Evolutionary conservation across 2,113 vertebrate species (phyloP), one percentile per base, ranked within the genome.

Genomic region (Cynoglossus semilaevis): DNA sequence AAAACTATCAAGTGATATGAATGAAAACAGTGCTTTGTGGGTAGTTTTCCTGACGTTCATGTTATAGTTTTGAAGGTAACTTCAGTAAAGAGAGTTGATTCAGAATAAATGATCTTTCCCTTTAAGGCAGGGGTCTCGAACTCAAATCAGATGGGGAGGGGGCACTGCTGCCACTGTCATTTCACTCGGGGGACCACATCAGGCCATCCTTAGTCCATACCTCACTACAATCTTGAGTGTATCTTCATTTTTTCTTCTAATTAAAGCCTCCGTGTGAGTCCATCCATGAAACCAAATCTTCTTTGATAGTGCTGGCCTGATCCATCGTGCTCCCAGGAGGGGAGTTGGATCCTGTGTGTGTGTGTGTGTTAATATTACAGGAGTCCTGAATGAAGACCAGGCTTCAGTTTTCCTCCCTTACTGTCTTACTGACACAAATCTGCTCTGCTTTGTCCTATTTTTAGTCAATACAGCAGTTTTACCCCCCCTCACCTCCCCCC

Each of bases 371-470:
- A 48, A 54, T 17, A n/a, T 59, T 46, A 16, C 15, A 58, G n/a
- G 10, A 1, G 34, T 50, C 19, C 18, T 62, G 60, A 64, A 57
- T 72, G 65, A 60, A 58, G 45, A 64, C 56, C 59, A 50, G 59
- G 36, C 72, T 54, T 14, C 42, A 4, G 44, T 16, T 54, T 17
- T 59, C 37, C 51, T 4, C 41, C 14, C 34, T 37, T 43, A 67
- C 63, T 67, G 76, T 61, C 74, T 82, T 54, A 80, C 67, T 76
- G 77, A 79, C 80, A 81, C 68, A 63, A 58, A 75, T 84, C 67
- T 70, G 35, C 19, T 35, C 65, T 15, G 49, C 40, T 43, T 73
- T 40, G 2, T 70, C 67, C 72, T 79, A 71, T 79, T 70, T 73
- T 76, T 70, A 80, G 72, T 67, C 58, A 55, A 61, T 56, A 64